Conservation (phyloP, 2,113 vertebrate species). For the Tychaedon coryphoeus region DNA sequence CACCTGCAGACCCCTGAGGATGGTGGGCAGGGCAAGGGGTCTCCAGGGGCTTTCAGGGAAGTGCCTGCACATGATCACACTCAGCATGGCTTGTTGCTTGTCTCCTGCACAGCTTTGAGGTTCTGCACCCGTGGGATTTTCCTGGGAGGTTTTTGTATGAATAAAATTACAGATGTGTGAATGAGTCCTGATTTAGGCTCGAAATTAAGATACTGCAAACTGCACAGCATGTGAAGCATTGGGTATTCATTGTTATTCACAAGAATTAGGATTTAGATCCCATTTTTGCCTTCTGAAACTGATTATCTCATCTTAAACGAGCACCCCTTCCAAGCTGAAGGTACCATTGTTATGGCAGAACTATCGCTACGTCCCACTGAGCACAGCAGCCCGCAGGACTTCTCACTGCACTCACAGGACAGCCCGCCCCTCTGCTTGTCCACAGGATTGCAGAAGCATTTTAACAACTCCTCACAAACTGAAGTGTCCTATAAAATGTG, state of each 20-base stretch:
- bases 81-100: fast-evolving
- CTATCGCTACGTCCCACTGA: background rate
- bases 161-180: background rate
- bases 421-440: background rate
- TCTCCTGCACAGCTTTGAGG: background rate
- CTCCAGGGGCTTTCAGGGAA: background rate
- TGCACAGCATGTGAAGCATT: background rate
- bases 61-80: fast-evolving
- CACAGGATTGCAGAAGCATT: background rate
- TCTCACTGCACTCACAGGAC: fast-evolving
- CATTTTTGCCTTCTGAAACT: background rate
- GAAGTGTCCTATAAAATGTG: background rate
- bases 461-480: background rate
- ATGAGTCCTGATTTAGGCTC: background rate
- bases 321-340: background rate
- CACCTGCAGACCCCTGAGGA: background rate
- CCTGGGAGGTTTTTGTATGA: background rate
- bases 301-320: background rate
- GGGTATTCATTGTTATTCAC: background rate
- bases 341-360: background rate
- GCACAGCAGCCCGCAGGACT: background rate
- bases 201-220: background rate
- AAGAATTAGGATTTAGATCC: background rate
- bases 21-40: background rate
- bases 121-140: background rate